Conservation (phyloP, 2,888 invertebrate genomes). For the Nomada flava region DNA sequence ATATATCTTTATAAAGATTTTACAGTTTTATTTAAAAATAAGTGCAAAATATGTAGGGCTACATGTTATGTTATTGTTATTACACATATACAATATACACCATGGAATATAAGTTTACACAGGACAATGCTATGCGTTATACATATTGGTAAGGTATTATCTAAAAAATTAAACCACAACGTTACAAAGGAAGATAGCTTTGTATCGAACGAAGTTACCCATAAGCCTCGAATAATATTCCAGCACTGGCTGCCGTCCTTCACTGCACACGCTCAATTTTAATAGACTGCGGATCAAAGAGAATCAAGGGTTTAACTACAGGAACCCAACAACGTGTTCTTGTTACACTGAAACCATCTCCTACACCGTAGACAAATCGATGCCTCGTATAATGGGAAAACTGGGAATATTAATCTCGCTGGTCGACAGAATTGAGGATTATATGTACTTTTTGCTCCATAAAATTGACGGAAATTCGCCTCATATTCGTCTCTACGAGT, state of each 20-base stretch:
- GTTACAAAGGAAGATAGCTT: neutral
- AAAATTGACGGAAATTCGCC: slow-evolving; percentile 3
- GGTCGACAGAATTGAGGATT: neutral
- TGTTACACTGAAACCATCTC: slow-evolving; percentile 23
- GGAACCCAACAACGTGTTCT: slow-evolving; percentile 30
- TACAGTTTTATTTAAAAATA: no score
- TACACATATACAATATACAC: no score
- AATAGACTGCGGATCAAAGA: slow-evolving; percentile 54
- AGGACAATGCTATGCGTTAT: no score
- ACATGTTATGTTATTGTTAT: no score
- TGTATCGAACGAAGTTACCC: neutral
- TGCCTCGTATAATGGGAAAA: slow-evolving; percentile 35
- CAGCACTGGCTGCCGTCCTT: neutral
- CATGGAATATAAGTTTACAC: no score
- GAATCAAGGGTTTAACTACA: slow-evolving; percentile 35
- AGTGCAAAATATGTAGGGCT: no score
- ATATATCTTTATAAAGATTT: no score
- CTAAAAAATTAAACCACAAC: neutral
- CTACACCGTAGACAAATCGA: slow-evolving; percentile 30
- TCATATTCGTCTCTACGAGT: neutral
- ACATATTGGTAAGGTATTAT: neutral
- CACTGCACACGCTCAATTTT: slow-evolving; percentile 30
- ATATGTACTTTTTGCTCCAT: neutral
- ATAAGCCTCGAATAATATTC: slow-evolving; percentile 24
- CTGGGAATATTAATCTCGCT: slow-evolving; percentile 38